Percentiles rank a stretch among this genome's conserved stretches.
Conservation (phyloP, 2,888 invertebrate species). For the Cephus rjabovi region DNA sequence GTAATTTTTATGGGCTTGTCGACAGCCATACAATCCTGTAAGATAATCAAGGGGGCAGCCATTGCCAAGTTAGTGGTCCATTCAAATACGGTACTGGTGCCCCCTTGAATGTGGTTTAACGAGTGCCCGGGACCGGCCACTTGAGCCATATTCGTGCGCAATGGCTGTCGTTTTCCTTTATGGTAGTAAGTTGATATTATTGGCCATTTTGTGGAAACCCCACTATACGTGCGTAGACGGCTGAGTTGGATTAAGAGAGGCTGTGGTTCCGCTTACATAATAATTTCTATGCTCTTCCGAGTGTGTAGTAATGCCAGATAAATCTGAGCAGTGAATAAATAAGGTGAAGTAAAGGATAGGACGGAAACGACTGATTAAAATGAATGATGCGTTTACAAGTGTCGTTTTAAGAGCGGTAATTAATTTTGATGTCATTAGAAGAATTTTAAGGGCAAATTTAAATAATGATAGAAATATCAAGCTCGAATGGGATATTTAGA, state of each 20-base stretch:
- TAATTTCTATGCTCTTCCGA: neutral
- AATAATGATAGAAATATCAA: neutral
- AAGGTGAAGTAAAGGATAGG: neutral
- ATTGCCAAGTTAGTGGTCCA: neutral
- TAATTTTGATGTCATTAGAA: neutral
- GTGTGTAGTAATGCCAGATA: neutral
- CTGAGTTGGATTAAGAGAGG: neutral
- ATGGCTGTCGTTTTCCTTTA: constrained; percentile 30
- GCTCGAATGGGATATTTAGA: neutral
- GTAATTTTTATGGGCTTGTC: neutral
- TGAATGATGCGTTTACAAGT: neutral
- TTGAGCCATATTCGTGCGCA: constrained; percentile 24
- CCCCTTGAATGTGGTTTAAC: constrained; percentile 19
- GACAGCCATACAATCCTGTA: neutral
- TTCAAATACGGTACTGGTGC: neutral
- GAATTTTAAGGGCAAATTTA: neutral
- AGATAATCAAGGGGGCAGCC: neutral
- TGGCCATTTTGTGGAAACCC: constrained; percentile 13
- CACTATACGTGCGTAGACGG: neutral
- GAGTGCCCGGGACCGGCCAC: constrained; percentile 28
- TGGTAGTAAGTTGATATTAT: constrained; percentile 29
- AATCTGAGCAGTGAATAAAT: neutral
- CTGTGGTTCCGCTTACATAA: neutral
- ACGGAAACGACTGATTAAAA: neutral
- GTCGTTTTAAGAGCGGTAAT: neutral